Evolutionary conservation across 2,113 vertebrate species (phyloP), one percentile per base, ranked within the genome.

Genomic region (Festucalex cinctus): DNA sequence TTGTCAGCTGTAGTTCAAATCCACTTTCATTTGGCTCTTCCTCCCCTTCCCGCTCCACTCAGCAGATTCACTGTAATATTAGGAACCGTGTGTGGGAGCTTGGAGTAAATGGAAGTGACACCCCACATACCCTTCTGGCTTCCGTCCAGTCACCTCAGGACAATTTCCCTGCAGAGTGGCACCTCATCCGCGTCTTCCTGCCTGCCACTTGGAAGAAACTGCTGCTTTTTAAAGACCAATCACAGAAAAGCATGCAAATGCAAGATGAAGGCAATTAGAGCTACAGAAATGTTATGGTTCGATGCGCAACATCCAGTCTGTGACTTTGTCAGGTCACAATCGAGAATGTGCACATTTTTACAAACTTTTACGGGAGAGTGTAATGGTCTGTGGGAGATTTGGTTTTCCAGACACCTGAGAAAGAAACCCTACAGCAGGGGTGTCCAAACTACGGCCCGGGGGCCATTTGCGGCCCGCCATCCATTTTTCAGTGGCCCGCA

Each of bases 21-120:
- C 20, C 37, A 41, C 61, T 62, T 78, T 63, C 65, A 65, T 61
- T 74, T 22, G n/a, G 60, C 36, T 24, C 5, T 65, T 60, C 60
- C 43, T 57, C 26, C 32, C 24, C 46, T 37, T 48, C 36, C 22
- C 37, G 10, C 67, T 63, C 28, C 13, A 14, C 36, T 80, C 67
- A 71, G 62, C 63, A 66, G 56, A 70, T 79, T 77, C 70, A 73
- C 67, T 59, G 43, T 53, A 72, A 65, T 62, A 53, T 70, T 65
- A 49, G 66, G 56, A 70, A 76, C 53, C 66, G 66, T 41, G 69
- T 57, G 68, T 61, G 43, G 62, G 63, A 76, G 67, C 60, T 53
- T 16, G 68, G 48, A 66, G 70, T 83, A 59, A 83, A 84, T 78
- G 67, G 77, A 83, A 84, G 48, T 78, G 72, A 81, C 76, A 72